Base-by-base conservation (phyloP, 2,797 vertebrate genomes). In the Acanthis flammea region DNA sequence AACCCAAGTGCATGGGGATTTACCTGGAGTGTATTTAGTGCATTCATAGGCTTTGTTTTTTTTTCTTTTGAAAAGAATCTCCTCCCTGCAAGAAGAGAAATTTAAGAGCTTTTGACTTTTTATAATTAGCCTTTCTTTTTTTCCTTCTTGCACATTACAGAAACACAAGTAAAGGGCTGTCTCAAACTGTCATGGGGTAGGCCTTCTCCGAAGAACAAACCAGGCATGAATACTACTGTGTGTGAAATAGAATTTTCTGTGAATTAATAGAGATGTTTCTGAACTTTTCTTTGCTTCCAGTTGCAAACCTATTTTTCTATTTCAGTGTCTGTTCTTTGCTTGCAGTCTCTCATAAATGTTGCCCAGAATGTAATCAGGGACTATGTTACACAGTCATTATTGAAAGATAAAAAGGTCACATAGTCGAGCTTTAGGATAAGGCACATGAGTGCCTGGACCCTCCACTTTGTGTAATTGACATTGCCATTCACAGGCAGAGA, bases 291-390 rank as follows among this genome's bases (percentile, higher is more conserved):
- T 92, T 48, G 0, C 31, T 90, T 76, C 33, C 16, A 55, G 11
- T 22, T 79, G 23, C 25, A 79, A 85, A 19, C 7, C 35, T 60
- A 2, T 61, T 72, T 87, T n/a, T 65, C 8, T 55, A 12, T 62
- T 63, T 94, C 25, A 30, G 3, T 54, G 27, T 30, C 37, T 41
- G 9, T 58, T 92, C 41, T 7, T 67, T 85, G 71, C 22, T 30
- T n/a, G 2, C 19, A 60, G 21, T 53, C 7, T 54, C 30, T 51
- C 17, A 19, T 9, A 66, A 87, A 76, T 19, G 6, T 80, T 81
- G 22, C 16, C 28, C 33, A 41, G 51, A 68, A 44, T 3, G 2
- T 42, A 10, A 85, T 23, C 0, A 0, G 8, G 41, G 30, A 15
- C 48, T 70, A 7, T 30, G 4, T 85, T 70, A 45, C 30, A 42